Evolutionary conservation across 2,888 invertebrate genomes (phyloP), one percentile per base, ranked within the genome.

Genomic region (Acronicta alni): DNA sequence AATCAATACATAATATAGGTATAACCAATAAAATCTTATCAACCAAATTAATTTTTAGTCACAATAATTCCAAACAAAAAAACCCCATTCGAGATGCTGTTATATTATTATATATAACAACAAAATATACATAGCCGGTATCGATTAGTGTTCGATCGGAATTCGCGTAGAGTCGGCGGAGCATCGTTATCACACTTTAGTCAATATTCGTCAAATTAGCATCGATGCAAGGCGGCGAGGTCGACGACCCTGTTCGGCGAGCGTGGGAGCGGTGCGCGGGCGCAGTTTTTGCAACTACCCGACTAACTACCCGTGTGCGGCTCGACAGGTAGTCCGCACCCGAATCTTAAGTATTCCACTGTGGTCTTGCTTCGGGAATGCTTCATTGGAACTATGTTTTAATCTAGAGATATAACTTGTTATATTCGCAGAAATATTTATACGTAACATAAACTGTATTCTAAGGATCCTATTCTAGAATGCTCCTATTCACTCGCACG

Each of bases 151-250:
- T 38, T n/a, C 62, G 54, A 63, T 75, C 52, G 66, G 69, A 65
- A 75, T 79, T 75, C 61, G 68, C 75, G 72, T 74, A 77, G 68
- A 73, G 55, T 57, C 54, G 53, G 55, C 52, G 63, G 56, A 53
- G 48, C 66, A 72, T 74, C 79, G 79, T 77, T 77, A 77, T 77
- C 79, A 75, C 69, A 68, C 72, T 70, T 66, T 71, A 68, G 76
- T 72, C 75, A 77, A 82, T 83, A 88, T 88, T 90, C 89, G 90
- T 89, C 92, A 90, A 91, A 90, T 91, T 89, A 89, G 82, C 89
- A 89, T 90, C 80, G 85, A 85, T 89, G 90, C 90, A 89, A 79
- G 77, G 74, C 81, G 84, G 83, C 77, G 76, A 80, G 87, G 80
- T 87, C 86, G 66, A 53, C 64, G 89, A 86, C 89, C 90, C 80